phyloP scores from a whole-genome alignment of 2,113 vertebrate genomes.

The Bubo scandiacus region DNA sequence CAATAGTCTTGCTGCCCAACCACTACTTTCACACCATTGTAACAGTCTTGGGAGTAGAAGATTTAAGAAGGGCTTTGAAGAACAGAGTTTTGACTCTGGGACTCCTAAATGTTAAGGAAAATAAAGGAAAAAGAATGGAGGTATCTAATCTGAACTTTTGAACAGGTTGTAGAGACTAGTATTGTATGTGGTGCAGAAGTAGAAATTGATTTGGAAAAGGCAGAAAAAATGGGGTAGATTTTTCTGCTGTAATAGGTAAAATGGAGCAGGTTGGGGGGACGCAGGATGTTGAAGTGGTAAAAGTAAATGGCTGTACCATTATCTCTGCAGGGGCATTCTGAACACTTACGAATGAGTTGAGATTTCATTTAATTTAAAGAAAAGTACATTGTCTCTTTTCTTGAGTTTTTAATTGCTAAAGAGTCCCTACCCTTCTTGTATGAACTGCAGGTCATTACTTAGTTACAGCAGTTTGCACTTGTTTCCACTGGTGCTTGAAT shows the following conservation, averaged over 20 bases:
- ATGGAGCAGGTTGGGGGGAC: not conserved
- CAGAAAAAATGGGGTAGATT: not conserved
- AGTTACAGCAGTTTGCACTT: constrained; percentile 37
- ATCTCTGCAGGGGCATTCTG: not conserved
- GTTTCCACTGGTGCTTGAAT: constrained; percentile 41
- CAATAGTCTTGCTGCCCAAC: not conserved
- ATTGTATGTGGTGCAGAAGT: not conserved
- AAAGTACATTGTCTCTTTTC: not conserved
- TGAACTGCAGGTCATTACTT: constrained; percentile 19
- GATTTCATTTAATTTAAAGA: not conserved
- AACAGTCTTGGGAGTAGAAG: not conserved
- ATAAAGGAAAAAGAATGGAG: not conserved
- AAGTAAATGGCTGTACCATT: not conserved
- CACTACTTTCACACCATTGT: not conserved
- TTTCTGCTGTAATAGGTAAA: not conserved
- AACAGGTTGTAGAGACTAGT: not conserved
- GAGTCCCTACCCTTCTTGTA: not conserved
- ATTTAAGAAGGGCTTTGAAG: not conserved
- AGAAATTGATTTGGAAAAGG: not conserved
- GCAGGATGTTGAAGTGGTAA: not conserved
- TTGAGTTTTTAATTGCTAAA: not conserved
- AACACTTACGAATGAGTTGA: not conserved
- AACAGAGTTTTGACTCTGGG: not conserved
- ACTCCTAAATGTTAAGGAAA: not conserved
- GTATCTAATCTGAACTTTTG: not conserved